Percentiles rank a stretch among this genome's conserved stretches.
Evolutionary conservation across 1,140 invertebrate species (phyloP).

Genomic region (Drosophila malerkotliana): DNA sequence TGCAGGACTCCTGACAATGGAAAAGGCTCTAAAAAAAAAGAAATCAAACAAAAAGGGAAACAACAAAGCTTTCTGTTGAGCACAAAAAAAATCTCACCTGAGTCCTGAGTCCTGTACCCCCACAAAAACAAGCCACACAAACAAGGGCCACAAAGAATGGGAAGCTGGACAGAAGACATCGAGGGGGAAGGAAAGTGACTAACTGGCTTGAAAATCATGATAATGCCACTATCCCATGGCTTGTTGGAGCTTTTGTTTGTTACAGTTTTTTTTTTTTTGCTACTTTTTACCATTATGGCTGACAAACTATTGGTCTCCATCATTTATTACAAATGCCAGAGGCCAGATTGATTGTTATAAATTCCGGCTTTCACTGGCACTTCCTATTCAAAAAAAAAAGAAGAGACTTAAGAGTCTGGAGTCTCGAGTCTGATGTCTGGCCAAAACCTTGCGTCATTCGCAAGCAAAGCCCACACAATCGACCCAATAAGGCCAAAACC

Average conservation of each 20-base stretch:
- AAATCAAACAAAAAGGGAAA: neutral
- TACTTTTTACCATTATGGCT: neutral
- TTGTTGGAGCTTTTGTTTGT: neutral
- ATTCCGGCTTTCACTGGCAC: neutral
- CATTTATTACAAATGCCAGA: neutral
- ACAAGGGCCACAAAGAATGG: neutral
- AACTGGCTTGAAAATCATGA: slow-evolving; percentile 23
- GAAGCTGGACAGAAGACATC: neutral
- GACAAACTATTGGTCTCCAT: neutral
- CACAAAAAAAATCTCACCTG: slow-evolving; percentile 28
- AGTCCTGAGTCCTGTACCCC: neutral
- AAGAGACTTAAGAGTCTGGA: neutral
- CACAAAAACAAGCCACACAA: neutral
- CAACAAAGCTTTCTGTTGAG: slow-evolving; percentile 11
- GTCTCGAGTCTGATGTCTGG: neutral
- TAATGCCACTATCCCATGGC: neutral
- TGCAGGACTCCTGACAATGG: slow-evolving; percentile 29
- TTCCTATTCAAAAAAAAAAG: neutral
- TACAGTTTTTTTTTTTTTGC: neutral
- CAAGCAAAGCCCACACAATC: slow-evolving; percentile 9
- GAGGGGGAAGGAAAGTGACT: slow-evolving; percentile 6
- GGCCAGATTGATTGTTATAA: too few relatives aligned
- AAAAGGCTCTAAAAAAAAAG: slow-evolving; percentile 5
- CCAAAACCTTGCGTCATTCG: slow-evolving; percentile 24
- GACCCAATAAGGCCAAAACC: slow-evolving; percentile 25